phyloP scores from a whole-genome alignment of 2,797 vertebrate genomes.

The Hyperoplus immaculatus region DNA sequence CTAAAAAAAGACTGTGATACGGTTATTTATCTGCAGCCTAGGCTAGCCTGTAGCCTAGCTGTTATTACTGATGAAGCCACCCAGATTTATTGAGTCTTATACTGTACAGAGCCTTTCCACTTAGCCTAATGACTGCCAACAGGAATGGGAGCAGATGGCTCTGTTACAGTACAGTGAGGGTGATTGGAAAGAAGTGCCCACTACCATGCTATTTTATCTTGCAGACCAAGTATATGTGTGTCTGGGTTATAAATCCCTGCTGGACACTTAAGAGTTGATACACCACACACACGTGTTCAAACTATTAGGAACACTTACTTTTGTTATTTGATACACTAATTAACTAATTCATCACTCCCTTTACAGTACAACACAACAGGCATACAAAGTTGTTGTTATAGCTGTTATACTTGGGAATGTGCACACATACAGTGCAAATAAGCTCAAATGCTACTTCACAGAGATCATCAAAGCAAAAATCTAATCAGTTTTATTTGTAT shows the following conservation, averaged over 20 bases:
- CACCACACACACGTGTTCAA: conserved; percentile 14
- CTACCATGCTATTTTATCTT: conserved; percentile 34
- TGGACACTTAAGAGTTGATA: neutral
- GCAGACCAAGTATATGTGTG: conserved; percentile 5
- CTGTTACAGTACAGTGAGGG: conserved; percentile 44
- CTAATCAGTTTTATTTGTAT: no score
- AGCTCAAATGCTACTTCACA: neutral
- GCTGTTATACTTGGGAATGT: neutral
- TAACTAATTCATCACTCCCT: neutral
- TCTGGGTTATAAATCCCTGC: conserved; percentile 13
- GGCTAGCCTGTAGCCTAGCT: conserved; percentile 49
- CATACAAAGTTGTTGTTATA: neutral
- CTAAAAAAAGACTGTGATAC: conserved; percentile 48
- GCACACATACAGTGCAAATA: conserved; percentile 6
- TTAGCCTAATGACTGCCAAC: conserved; percentile 75
- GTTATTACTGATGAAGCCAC: conserved; percentile 61
- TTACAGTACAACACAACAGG: neutral
- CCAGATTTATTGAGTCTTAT: conserved; percentile 75
- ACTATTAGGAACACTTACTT: neutral
- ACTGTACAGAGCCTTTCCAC: conserved; percentile 66
- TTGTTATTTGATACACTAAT: conserved; percentile 8
- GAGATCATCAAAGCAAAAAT: no score
- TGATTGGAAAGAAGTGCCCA: conserved; percentile 32
- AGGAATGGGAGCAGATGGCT: conserved; percentile 71
- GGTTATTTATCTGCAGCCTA: conserved; percentile 46